Evolutionary conservation across 2,888 invertebrate species (phyloP), one percentile per base, ranked within the genome.

Genomic region (Polietes domitor): DNA sequence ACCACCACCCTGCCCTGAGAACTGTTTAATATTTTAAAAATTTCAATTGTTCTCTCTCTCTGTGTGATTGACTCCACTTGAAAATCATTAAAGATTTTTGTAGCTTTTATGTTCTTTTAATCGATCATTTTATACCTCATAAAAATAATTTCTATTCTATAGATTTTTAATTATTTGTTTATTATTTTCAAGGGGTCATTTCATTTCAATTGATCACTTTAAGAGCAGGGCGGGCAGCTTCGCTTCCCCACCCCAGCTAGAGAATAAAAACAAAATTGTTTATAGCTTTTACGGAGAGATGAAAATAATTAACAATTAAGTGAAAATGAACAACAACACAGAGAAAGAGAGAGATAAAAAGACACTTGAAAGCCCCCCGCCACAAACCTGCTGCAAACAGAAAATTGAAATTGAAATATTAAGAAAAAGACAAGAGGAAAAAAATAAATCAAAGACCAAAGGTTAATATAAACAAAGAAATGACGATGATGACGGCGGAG

Each of bases 71-170:
- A 65, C 19, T 68, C 37, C 68, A 41, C 68, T 68, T 68, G 68
- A 43, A 41, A 41, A 21, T 43, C 37, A 43, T 68, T 68, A 68
- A 68, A 24, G 43, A 68, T 68, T 68, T 37, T 37, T 9, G 6
- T 1, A 2, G n/a, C 37, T 73, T 61, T 61, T 37, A 72, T 72
- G 53, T 24, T 43, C n/a, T 17, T 73, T 76, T 76, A 84, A 84
- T 84, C 76, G 84, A 84, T 84, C 75, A 81, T 79, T 84, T 84
- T 84, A 79, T 84, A 84, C 81, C 81, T 81, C 81, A 84, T 84
- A 79, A 84, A 84, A 80, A 73, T 70, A 72, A 24, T 63, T 63
- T 61, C 6, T 53, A 77, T 80, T 79, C 76, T 81, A 81, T 79
- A 73, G 81, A 81, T 76, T 84, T 84, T 81, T 81, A 84, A 81